Percentiles rank a stretch among this genome's conserved stretches.
phyloP scores from a whole-genome alignment of 2,797 vertebrate species.

The Babyrousa celebensis region DNA sequence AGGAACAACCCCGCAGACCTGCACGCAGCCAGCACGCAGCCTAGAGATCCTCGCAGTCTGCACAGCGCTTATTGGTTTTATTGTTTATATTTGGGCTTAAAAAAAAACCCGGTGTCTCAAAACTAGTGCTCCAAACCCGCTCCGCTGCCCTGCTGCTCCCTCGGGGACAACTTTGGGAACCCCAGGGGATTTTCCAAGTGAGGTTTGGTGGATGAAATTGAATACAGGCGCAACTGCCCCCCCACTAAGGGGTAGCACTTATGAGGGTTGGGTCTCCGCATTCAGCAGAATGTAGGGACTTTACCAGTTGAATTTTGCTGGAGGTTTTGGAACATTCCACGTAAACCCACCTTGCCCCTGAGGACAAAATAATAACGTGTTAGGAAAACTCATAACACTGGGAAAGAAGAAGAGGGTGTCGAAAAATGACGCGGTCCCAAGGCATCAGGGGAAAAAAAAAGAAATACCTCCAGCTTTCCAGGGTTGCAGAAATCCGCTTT shows the following conservation, averaged over 20 bases:
- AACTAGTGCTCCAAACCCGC: neutral
- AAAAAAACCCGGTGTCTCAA: neutral
- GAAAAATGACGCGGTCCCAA: neutral
- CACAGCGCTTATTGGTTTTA: neutral
- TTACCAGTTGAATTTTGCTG: neutral
- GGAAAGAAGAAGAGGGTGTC: neutral
- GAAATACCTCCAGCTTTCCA: neutral
- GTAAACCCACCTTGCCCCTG: neutral
- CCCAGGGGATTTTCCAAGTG: neutral
- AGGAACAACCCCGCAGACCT: neutral
- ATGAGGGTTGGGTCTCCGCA: accelerated
- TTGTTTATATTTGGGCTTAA: conserved; percentile 53
- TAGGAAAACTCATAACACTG: conserved; percentile 45
- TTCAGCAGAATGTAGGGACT: neutral
- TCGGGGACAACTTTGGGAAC: neutral
- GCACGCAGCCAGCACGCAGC: neutral
- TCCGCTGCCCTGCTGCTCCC: neutral
- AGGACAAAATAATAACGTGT: conserved; percentile 72
- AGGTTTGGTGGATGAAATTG: neutral
- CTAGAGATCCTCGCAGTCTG: neutral
- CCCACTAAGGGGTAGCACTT: accelerated
- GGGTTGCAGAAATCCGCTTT: conserved; percentile 54
- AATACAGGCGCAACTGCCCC: neutral
- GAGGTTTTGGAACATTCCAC: conserved; percentile 33
- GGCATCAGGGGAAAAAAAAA: neutral